Evolutionary conservation across 2,888 invertebrate species (phyloP).

Genomic region (Dromius quadrimaculatus): DNA sequence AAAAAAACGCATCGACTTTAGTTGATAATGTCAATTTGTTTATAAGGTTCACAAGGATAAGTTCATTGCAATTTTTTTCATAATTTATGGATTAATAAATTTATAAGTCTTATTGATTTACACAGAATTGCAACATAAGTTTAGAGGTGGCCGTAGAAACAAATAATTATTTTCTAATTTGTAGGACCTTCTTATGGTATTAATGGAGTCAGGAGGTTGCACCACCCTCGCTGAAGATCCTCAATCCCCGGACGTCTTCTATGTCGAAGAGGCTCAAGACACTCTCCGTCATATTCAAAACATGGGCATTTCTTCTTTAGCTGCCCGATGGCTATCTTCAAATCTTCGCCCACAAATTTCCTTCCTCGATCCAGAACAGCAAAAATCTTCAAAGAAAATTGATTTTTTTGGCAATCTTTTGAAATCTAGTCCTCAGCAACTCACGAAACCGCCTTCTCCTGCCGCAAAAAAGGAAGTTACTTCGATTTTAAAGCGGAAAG

Average conservation of each 20-base stretch:
- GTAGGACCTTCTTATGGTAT: conserved; percentile 76
- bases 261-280: conserved; percentile 91
- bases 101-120: too few species aligned
- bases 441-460: conserved; percentile 57
- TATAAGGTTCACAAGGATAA: too few species aligned
- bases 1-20: too few species aligned
- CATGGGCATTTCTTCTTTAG: conserved; percentile 79
- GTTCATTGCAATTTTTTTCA: too few species aligned
- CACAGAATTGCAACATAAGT: too few species aligned
- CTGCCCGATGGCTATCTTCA: conserved; percentile 76
- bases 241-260: conserved; percentile 82
- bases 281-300: conserved; percentile 83
- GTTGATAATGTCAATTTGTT: too few species aligned
- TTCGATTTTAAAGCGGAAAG: conserved; percentile 72
- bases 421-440: conserved; percentile 59
- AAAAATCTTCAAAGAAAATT: conserved; percentile 57
- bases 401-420: conserved; percentile 59
- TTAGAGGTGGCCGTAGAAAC: too few species aligned
- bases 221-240: conserved; percentile 75
- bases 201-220: conserved; percentile 83
- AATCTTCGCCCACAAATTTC: conserved; percentile 75
- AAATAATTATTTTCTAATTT: conserved; percentile 38
- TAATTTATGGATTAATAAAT: too few species aligned
- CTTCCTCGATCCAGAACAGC: conserved; percentile 59
- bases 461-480: conserved; percentile 64